Percentiles rank a stretch among this genome's conserved stretches.
phyloP scores from a whole-genome alignment of 2,113 vertebrate genomes.

The Poeciliopsis prolifica region DNA sequence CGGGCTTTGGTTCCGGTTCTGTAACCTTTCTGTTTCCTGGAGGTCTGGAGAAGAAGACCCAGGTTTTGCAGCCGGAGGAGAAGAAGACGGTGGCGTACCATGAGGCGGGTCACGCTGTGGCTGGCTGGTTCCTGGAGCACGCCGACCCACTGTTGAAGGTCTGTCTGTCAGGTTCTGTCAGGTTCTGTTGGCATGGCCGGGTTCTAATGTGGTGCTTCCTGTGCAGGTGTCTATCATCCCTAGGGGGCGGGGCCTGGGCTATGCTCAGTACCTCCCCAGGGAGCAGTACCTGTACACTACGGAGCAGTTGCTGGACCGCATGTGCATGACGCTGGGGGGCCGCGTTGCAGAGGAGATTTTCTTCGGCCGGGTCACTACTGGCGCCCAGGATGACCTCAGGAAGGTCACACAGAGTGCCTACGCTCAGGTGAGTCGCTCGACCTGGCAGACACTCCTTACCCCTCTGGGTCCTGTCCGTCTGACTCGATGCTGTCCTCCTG shows the following conservation, averaged over 20 bases:
- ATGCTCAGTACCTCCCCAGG: slow-evolving; percentile 94
- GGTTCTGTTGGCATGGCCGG: not conserved
- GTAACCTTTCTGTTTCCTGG: not conserved
- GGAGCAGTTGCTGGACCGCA: slow-evolving; percentile 96
- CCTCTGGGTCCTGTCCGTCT: not conserved
- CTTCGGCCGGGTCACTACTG: slow-evolving; percentile 93
- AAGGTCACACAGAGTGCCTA: slow-evolving; percentile 98
- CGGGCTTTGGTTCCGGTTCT: not conserved
- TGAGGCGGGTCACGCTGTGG: slow-evolving; percentile 92
- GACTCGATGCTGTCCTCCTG: slow-evolving; percentile 1
- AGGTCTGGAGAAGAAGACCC: slow-evolving; percentile 98
- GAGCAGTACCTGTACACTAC: slow-evolving; percentile 96
- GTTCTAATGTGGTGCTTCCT: not conserved
- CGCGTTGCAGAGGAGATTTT: slow-evolving; percentile 95
- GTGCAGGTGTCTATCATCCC: slow-evolving; percentile 97
- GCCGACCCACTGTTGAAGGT: slow-evolving; percentile 96
- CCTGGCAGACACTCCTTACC: not conserved
- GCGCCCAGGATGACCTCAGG: slow-evolving; percentile 93
- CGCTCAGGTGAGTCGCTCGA: slow-evolving; percentile 85
- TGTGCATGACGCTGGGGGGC: slow-evolving; percentile 98
- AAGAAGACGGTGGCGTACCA: slow-evolving; percentile 97
- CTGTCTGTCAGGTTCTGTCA: slow-evolving; percentile 44
- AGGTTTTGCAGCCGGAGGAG: slow-evolving; percentile 95
- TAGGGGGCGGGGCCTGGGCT: slow-evolving; percentile 94
- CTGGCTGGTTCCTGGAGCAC: slow-evolving; percentile 96